Evolutionary conservation across 2,797 vertebrate genomes (phyloP).

Genomic region (Mycteria americana): DNA sequence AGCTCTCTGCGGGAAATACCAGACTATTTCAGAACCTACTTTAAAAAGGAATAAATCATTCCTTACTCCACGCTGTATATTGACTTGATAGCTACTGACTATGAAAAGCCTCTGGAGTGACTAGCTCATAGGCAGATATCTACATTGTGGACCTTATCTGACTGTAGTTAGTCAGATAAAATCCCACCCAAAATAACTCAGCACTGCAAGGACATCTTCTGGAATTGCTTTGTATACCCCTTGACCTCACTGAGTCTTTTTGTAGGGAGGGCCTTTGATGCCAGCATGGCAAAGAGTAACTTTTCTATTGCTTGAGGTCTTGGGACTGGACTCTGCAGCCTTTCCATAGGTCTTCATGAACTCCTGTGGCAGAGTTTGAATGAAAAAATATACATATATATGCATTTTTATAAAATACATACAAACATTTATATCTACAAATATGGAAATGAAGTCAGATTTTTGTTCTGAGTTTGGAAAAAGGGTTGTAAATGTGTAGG

Average conservation of each 20-base stretch:
- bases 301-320: not conserved
- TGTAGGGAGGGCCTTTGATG: not conserved
- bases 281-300: not conserved
- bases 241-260: not conserved
- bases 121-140: not conserved
- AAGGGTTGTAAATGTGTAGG: not conserved
- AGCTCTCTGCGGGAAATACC: not conserved
- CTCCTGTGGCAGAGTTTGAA: not conserved
- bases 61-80: not conserved
- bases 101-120: not conserved
- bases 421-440: accelerated
- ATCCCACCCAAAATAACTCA: not conserved
- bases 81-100: not conserved
- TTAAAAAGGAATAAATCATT: not conserved
- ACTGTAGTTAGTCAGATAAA: not conserved
- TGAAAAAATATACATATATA: not conserved
- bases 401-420: not conserved
- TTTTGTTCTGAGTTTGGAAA: not conserved
- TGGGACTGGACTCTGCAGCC: not conserved
- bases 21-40: not conserved
- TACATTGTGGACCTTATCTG: not conserved
- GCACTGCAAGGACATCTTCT: not conserved
- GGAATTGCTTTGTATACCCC: not conserved
- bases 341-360: not conserved
- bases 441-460: not conserved